phyloP scores from a whole-genome alignment of 2,797 vertebrate species.

The Numenius phaeopus region DNA sequence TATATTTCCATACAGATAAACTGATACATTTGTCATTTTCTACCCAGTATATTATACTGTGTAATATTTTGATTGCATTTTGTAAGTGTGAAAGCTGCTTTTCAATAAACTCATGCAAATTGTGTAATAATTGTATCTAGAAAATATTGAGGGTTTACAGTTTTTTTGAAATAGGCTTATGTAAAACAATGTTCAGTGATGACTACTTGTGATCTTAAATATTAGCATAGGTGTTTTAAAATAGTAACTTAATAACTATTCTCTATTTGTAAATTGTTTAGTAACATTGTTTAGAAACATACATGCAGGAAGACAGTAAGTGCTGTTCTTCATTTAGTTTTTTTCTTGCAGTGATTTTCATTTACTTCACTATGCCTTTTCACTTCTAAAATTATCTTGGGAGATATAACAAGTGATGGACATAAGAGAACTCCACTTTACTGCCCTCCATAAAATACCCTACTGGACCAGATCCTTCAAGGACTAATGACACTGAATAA shows the following conservation, averaged over 20 bases:
- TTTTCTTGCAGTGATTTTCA: not conserved
- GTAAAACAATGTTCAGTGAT: not conserved
- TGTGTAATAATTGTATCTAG: not conserved
- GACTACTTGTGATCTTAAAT: not conserved
- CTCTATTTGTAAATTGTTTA: not conserved
- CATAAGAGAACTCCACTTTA: not conserved
- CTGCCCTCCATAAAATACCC: not conserved
- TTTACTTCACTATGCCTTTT: not conserved
- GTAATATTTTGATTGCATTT: not conserved
- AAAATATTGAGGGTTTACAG: not conserved
- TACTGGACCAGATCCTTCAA: not conserved
- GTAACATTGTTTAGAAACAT: not conserved
- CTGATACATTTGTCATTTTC: not conserved
- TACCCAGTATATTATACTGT: not conserved
- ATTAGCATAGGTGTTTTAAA: slow-evolving; percentile 10
- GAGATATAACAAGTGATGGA: not conserved
- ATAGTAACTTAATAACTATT: not conserved
- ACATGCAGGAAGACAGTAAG: not conserved
- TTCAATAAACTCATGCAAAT: not conserved
- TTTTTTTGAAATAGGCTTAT: not conserved
- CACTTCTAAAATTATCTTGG: not conserved
- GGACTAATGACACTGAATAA: not conserved
- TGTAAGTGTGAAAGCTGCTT: not conserved
- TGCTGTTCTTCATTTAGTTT: not conserved
- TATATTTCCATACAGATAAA: not conserved